These are phyloP conservation scores for Lophochroa leadbeateri DNA, from an alignment of 2,113 vertebrate species.

Conservation along the genomic window DNA sequence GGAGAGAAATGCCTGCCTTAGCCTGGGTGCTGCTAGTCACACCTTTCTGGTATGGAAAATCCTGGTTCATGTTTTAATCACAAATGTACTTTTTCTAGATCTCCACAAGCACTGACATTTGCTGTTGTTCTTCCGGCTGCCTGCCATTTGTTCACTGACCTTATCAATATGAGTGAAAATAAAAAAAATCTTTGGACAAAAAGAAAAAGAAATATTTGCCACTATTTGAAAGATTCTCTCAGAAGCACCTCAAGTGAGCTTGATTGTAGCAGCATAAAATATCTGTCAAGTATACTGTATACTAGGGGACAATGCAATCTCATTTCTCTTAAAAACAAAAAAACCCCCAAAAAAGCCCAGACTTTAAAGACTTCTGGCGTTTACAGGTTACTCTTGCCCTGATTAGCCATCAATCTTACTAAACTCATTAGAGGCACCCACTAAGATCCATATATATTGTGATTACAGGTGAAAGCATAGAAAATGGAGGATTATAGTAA, in stretches of 20 bases:
- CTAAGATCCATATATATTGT: neutral
- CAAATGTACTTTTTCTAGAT: neutral
- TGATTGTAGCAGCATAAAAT: neutral
- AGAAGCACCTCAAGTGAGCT: neutral
- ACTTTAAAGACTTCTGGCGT: neutral
- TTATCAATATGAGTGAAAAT: neutral
- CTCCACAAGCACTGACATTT: neutral
- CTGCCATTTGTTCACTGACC: neutral
- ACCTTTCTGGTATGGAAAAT: neutral
- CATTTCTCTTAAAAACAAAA: neutral
- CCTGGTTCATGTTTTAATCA: neutral
- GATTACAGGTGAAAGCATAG: neutral
- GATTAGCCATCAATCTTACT: neutral
- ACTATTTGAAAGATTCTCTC: neutral
- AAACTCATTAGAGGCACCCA: neutral
- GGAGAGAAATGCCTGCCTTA: neutral
- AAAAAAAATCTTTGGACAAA: neutral
- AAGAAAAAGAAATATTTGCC: neutral
- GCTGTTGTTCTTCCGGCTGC: neutral
- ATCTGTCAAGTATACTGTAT: neutral
- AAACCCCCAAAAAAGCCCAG: neutral
- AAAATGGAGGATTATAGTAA: neutral
- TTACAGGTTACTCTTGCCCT: neutral
- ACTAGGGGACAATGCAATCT: neutral
- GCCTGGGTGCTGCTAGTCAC: neutral